Conservation (phyloP, 1,140 invertebrate species). For the Lysiphlebus fabarum region DNA sequence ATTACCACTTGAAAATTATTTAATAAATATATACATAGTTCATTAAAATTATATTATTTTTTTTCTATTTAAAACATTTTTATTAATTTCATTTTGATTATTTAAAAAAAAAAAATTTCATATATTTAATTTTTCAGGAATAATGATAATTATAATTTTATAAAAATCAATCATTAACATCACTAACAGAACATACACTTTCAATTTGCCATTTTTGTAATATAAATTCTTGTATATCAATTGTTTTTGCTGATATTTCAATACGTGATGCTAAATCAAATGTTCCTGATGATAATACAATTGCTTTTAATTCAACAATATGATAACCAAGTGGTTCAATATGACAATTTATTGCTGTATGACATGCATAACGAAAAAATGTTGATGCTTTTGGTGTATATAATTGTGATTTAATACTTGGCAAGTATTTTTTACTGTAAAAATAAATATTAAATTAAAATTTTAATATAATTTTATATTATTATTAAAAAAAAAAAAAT, state of each 20-base stretch:
- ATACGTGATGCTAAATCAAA: conserved; percentile 51
- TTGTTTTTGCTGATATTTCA: conserved; percentile 43
- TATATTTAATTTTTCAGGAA: conserved; percentile 32
- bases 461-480: conserved; percentile 1
- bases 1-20: not conserved
- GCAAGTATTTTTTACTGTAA: conserved; percentile 43
- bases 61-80: too few relatives aligned
- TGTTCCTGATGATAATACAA: conserved; percentile 46
- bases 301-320: conserved; percentile 42
- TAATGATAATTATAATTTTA: conserved; percentile 16
- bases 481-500: conserved; percentile 5
- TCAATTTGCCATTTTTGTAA: conserved; percentile 49
- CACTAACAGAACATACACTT: conserved; percentile 47
- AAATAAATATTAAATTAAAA: conserved; percentile 28
- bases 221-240: conserved; percentile 44
- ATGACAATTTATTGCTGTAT: conserved; percentile 44
- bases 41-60: too few relatives aligned
- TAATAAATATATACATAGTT: not conserved
- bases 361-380: conserved; percentile 50
- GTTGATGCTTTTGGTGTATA: conserved; percentile 51
- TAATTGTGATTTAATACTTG: conserved; percentile 46
- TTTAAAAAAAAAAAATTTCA: too few relatives aligned
- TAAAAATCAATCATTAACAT: conserved; percentile 26
- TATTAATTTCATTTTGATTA: too few relatives aligned
- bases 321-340: conserved; percentile 39